Evolutionary conservation across 2,888 invertebrate species (phyloP).

Genomic region (Megaustenia siamemsis): DNA sequence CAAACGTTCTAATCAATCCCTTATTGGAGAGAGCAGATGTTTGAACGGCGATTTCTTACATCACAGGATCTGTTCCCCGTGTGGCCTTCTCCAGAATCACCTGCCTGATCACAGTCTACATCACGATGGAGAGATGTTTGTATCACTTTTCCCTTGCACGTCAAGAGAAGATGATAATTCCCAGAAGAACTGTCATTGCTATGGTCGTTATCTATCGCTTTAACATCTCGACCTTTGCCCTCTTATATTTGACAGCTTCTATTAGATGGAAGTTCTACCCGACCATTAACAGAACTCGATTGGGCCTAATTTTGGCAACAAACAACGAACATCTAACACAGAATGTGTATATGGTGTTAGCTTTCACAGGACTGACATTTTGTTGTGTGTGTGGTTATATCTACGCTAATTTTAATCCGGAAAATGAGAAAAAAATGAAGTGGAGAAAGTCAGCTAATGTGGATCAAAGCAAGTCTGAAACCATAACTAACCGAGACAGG

Average conservation of each 20-base stretch:
- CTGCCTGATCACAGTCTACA: too few species aligned
- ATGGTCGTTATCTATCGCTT: too few species aligned
- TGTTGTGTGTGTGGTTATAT: not conserved
- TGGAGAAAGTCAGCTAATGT: not conserved
- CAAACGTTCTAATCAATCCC: not conserved
- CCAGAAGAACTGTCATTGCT: too few species aligned
- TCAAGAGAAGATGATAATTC: not conserved
- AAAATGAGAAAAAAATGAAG: not conserved
- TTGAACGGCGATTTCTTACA: not conserved
- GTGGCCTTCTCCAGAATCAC: not conserved
- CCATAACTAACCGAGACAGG: too few species aligned
- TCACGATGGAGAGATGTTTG: not conserved
- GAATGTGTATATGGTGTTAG: not conserved
- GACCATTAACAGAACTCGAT: too few species aligned
- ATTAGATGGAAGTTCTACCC: too few species aligned
- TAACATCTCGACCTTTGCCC: too few species aligned
- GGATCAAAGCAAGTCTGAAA: too few species aligned
- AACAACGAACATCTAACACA: not conserved
- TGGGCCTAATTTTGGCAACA: too few species aligned
- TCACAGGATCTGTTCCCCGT: not conserved
- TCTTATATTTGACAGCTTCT: too few species aligned
- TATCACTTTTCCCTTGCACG: not conserved
- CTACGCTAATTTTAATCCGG: not conserved
- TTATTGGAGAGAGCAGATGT: not conserved
- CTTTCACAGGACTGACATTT: not conserved